These are phyloP conservation scores for Vidua chalybeata DNA, from an alignment of 2,113 vertebrate species.

Conservation along the genomic window DNA sequence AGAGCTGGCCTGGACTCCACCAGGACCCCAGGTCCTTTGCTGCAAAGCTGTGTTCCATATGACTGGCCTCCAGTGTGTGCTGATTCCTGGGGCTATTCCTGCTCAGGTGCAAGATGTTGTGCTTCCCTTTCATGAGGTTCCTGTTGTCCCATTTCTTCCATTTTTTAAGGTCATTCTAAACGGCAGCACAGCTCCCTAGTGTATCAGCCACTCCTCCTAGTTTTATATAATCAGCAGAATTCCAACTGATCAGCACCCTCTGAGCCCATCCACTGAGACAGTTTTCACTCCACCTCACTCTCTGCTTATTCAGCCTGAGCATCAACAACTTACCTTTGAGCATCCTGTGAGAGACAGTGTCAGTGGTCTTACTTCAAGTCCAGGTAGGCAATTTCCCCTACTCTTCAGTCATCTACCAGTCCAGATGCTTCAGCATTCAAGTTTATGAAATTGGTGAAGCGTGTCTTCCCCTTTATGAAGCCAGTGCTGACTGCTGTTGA, in stretches of 20 bases:
- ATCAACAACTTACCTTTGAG: background rate
- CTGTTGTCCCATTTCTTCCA: background rate
- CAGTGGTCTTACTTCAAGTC: background rate
- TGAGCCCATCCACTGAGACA: background rate
- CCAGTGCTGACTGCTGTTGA: background rate
- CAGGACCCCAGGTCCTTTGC: background rate
- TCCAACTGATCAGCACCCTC: background rate
- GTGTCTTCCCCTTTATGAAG: background rate
- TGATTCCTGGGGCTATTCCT: background rate
- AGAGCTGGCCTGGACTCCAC: background rate
- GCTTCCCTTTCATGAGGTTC: background rate
- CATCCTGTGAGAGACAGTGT: background rate
- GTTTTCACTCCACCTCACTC: background rate
- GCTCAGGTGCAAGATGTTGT: background rate
- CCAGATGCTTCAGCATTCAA: background rate
- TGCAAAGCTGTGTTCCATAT: background rate
- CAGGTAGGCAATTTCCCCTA: background rate
- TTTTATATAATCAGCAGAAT: background rate
- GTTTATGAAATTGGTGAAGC: background rate
- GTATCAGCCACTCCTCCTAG: background rate
- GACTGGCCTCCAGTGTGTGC: background rate
- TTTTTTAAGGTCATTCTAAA: background rate
- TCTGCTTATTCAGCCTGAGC: background rate
- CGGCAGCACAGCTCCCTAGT: fast-evolving
- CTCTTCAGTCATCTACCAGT: background rate